Conservation (phyloP, 2,888 invertebrate genomes). For the Mimas tiliae region DNA sequence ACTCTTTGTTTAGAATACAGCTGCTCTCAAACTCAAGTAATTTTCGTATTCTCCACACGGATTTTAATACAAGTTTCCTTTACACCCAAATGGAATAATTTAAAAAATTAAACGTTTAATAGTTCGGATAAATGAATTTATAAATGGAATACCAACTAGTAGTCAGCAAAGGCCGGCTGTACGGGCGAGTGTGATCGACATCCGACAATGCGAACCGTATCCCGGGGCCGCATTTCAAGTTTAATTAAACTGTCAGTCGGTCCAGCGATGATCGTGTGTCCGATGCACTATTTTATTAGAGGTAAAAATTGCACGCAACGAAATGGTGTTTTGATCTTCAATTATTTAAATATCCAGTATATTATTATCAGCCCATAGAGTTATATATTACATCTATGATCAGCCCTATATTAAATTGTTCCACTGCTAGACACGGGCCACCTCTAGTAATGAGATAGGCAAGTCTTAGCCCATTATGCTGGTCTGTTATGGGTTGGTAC, state of each 20-base stretch:
- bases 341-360: background rate
- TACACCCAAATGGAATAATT: background rate
- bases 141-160: constrained; percentile 24
- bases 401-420: no score
- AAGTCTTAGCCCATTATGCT: no score
- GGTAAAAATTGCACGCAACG: constrained; percentile 26
- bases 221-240: constrained; percentile 36
- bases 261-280: constrained; percentile 38
- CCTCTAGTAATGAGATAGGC: no score
- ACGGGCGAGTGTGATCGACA: constrained; percentile 32
- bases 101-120: background rate
- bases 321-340: background rate
- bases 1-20: no score
- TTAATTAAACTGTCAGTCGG: constrained; percentile 48
- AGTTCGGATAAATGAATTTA: constrained; percentile 23
- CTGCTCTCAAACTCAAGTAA: no score
- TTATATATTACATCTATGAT: no score
- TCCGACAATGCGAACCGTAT: constrained; percentile 23
- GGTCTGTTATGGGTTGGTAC: no score
- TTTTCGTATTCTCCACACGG: no score
- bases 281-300: constrained; percentile 32
- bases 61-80: background rate
- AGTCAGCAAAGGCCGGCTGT: constrained; percentile 25
- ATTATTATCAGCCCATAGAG: no score
- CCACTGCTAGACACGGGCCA: no score